Evolutionary conservation across 2,113 vertebrate species (phyloP), one percentile per base, ranked within the genome.

Genomic region (Dinomys branickii): DNA sequence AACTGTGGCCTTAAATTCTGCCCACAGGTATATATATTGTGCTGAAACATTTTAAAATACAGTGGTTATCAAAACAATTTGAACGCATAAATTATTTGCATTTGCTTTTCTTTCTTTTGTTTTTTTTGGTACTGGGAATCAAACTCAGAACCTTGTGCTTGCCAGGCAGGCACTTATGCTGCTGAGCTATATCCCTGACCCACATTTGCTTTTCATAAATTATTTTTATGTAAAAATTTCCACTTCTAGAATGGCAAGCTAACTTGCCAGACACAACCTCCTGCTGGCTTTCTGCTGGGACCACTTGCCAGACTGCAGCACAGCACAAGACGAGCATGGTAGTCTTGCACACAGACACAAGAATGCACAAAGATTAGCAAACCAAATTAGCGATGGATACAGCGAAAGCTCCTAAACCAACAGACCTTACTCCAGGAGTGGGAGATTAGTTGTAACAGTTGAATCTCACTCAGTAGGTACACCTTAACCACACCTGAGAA

Each of bases 31-130:
- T 35, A 44, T 1, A 88, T 97, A 98, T 2, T 44, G 52, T 80
- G 26, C 98, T 98, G 75, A 97, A 96, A 95, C 65, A 77, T 93
- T 38, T 81, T 85, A 77, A 97, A 86, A 96, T 75, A 41, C 11
- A 86, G 67, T 80, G 24, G 38, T 97, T 97, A 97, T 4, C 88
- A 56, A 97, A 88, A 94, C 44, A 88, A 65, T 65, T 63, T 93
- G 20, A 82, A 67, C 8, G 58, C 91, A 95, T 56, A 33, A 54
- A 1, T 28, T 59, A 81, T 44, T 82, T 81, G 35, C 9, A 59
- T 84, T 87, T 85, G 1, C 20, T 41, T 71, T 83, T 56, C 16
- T n/a, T n/a, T n/a, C n/a, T n/a, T n/a, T n/a, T n/a, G n/a, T n/a
- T n/a, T n/a, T n/a, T n/a, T n/a, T n/a, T n/a, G n/a, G n/a, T n/a